phyloP scores from a whole-genome alignment of 2,888 invertebrate species.

The Pyrrhosoma nymphula region DNA sequence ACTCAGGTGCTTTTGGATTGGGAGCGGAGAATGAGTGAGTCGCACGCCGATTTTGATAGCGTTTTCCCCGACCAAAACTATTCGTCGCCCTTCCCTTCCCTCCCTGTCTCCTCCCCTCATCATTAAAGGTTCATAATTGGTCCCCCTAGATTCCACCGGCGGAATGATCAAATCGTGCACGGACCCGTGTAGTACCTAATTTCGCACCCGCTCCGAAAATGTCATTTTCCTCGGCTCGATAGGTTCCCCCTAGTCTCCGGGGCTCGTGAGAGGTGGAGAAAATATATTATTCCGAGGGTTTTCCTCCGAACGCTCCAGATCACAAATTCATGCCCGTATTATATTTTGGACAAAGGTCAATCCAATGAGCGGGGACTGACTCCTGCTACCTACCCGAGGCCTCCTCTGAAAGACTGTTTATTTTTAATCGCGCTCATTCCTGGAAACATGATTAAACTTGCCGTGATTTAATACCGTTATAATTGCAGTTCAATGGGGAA shows the following conservation, averaged over 20 bases:
- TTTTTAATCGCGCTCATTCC: not conserved
- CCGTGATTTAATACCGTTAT: not conserved
- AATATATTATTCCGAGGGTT: not conserved
- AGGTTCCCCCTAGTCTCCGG: not conserved
- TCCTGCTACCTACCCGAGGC: not conserved
- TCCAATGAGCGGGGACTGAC: not conserved
- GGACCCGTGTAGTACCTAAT: not conserved
- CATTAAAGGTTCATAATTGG: not conserved
- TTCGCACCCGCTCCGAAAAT: not conserved
- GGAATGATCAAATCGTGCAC: constrained; percentile 5
- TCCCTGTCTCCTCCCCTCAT: no score
- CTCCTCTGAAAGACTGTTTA: not conserved
- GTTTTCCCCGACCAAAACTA: constrained; percentile 13
- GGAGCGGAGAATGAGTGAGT: not conserved
- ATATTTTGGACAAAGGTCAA: not conserved
- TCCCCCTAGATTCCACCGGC: not conserved
- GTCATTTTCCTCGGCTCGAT: not conserved
- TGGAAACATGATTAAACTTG: not conserved
- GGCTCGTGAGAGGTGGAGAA: not conserved
- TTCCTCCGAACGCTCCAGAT: not conserved
- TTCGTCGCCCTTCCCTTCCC: not conserved
- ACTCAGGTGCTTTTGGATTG: constrained; percentile 31
- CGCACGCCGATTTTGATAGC: not conserved
- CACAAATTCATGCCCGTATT: not conserved
- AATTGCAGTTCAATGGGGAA: not conserved